phyloP scores from a whole-genome alignment of 2,888 invertebrate genomes.

The Allolobophora icterica region DNA sequence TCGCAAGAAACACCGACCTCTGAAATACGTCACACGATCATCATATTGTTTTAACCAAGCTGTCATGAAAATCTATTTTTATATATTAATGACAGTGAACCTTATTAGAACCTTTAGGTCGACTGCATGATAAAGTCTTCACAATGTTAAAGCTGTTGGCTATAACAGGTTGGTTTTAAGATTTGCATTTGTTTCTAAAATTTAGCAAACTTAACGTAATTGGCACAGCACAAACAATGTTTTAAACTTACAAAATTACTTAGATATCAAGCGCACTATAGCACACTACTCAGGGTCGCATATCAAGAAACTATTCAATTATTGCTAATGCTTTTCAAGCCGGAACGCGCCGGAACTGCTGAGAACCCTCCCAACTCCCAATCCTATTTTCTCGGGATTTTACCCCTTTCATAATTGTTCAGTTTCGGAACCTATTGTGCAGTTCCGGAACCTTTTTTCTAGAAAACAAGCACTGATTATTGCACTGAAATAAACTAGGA shows the following conservation, averaged over 20 bases:
- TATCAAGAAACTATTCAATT: neutral
- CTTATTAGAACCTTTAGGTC: neutral
- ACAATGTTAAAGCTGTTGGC: neutral
- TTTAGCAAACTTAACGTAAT: neutral
- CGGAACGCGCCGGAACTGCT: too few species aligned
- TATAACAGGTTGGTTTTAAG: neutral
- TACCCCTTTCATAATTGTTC: too few species aligned
- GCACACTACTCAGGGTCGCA: neutral
- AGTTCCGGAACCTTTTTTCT: too few species aligned
- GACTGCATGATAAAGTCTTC: neutral
- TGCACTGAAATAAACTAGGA: neutral
- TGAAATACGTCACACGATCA: neutral
- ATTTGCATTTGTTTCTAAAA: neutral
- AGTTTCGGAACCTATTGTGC: too few species aligned
- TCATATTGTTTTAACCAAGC: neutral
- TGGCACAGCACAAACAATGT: too few species aligned
- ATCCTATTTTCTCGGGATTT: too few species aligned
- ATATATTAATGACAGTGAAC: neutral
- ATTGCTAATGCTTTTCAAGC: too few species aligned
- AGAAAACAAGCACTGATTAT: too few species aligned
- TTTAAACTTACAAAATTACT: too few species aligned
- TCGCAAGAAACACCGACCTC: neutral
- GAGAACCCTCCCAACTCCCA: too few species aligned
- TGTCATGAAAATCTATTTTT: neutral
- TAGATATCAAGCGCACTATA: too few species aligned